Evolutionary conservation across 1,140 invertebrate species (phyloP).

Genomic region (Habropoda laboriosa): DNA sequence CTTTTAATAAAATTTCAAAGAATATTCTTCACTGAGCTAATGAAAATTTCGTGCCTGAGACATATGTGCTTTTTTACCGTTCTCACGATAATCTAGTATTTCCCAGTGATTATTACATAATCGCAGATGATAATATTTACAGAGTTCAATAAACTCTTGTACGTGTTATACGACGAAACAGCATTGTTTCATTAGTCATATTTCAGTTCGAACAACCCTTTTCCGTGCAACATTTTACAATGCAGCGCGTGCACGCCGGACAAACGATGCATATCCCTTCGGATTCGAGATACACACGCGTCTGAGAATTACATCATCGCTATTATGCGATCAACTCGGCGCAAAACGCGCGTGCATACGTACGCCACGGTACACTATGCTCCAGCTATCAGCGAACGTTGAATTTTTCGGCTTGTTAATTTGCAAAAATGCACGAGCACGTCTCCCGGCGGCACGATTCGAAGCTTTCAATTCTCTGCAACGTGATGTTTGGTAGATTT

Average conservation of each 20-base stretch:
- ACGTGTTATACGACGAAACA: not conserved
- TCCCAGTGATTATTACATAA: too few species aligned
- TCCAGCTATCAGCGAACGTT: not conserved
- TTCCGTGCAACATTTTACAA: slow-evolving; percentile 1
- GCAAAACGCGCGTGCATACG: not conserved
- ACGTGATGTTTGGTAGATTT: not conserved
- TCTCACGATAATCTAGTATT: too few species aligned
- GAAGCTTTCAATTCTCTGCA: not conserved
- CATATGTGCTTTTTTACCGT: too few species aligned
- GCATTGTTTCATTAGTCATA: not conserved
- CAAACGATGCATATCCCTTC: not conserved
- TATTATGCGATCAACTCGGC: slow-evolving; percentile 22
- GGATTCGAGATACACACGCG: slow-evolving; percentile 1
- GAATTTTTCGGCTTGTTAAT: not conserved
- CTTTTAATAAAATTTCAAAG: too few species aligned
- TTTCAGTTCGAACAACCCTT: not conserved
- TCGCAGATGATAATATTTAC: too few species aligned
- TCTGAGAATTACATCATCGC: slow-evolving; percentile 43
- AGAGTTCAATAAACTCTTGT: not conserved
- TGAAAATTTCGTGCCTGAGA: too few species aligned
- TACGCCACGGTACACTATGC: too few species aligned
- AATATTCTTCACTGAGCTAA: too few species aligned
- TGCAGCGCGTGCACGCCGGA: not conserved
- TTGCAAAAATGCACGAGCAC: too few species aligned
- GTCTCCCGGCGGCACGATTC: not conserved